Conservation (phyloP, 2,113 vertebrate genomes). For the Hipposideros armiger region DNA sequence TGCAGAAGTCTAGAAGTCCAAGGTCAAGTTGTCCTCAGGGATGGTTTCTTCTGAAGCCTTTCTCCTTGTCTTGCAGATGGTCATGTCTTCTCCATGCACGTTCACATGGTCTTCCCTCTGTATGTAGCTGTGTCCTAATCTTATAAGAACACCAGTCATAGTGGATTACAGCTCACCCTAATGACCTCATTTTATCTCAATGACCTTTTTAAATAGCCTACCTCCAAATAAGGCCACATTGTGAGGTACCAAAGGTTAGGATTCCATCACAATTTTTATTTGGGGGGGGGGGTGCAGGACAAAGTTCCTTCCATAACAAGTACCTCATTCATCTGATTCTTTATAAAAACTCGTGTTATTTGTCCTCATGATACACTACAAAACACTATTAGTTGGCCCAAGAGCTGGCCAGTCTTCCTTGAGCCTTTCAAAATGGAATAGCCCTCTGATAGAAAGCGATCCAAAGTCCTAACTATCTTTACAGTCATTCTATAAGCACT, state of each 20-base stretch:
- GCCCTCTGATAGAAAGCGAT: not conserved
- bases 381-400: not conserved
- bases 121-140: not conserved
- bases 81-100: not conserved
- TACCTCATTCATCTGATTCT: not conserved
- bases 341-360: slow-evolving; percentile 4
- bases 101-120: not conserved
- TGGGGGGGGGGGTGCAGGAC: not conserved
- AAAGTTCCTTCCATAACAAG: not conserved
- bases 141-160: not conserved
- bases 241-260: not conserved
- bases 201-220: not conserved
- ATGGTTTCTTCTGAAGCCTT: not conserved
- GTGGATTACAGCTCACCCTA: not conserved
- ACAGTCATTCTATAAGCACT: not conserved
- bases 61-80: not conserved
- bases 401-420: not conserved
- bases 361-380: not conserved
- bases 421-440: not conserved
- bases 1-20: not conserved
- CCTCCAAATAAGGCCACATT: not conserved
- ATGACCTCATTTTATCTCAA: not conserved
- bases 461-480: not conserved
- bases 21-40: not conserved
- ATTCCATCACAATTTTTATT: not conserved